Percentiles rank a stretch among this genome's conserved stretches.
Evolutionary conservation across 2,888 invertebrate genomes (phyloP).

Genomic region (Ligdia adustata): DNA sequence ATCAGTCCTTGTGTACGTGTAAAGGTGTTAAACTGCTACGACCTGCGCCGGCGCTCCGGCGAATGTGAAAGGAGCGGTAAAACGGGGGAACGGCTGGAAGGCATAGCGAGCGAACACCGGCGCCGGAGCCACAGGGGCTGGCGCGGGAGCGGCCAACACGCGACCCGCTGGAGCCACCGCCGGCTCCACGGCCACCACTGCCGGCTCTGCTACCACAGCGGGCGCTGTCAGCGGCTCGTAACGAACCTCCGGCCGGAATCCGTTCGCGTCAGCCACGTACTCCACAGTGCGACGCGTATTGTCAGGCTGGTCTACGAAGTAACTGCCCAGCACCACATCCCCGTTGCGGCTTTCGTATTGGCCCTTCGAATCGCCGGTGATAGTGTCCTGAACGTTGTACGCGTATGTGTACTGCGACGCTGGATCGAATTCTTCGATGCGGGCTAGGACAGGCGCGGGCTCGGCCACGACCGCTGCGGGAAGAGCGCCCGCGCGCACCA

Average conservation of each 20-base stretch:
- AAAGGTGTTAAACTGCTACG: slow-evolving; percentile 54
- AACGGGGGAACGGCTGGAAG: background rate
- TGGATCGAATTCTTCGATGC: slow-evolving; percentile 75
- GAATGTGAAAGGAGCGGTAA: background rate
- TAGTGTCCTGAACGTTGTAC: slow-evolving; percentile 66
- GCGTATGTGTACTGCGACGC: slow-evolving; percentile 82
- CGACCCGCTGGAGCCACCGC: slow-evolving; percentile 40
- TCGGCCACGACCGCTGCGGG: slow-evolving; percentile 56
- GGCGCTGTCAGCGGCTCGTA: slow-evolving; percentile 53
- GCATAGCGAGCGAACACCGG: slow-evolving; percentile 31
- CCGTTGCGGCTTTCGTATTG: slow-evolving; percentile 78
- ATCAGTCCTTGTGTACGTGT: slow-evolving; percentile 48
- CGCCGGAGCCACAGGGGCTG: slow-evolving; percentile 7
- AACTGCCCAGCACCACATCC: slow-evolving; percentile 75
- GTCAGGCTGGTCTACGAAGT: slow-evolving; percentile 67
- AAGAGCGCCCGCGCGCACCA: slow-evolving; percentile 55
- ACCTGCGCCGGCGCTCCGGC: slow-evolving; percentile 43
- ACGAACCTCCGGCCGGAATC: slow-evolving; percentile 70
- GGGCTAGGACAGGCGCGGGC: slow-evolving; percentile 42
- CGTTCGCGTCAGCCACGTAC: slow-evolving; percentile 67
- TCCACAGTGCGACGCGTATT: slow-evolving; percentile 69
- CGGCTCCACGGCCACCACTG: slow-evolving; percentile 15
- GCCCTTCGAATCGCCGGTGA: slow-evolving; percentile 72
- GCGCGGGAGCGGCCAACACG: slow-evolving; percentile 33
- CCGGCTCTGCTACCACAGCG: slow-evolving; percentile 40